A percentile compares a stretch with the other conserved stretches of the same genome.
Evolutionary conservation across 1,140 invertebrate genomes (phyloP).

Genomic region (Caenorhabditis inopinata): DNA sequence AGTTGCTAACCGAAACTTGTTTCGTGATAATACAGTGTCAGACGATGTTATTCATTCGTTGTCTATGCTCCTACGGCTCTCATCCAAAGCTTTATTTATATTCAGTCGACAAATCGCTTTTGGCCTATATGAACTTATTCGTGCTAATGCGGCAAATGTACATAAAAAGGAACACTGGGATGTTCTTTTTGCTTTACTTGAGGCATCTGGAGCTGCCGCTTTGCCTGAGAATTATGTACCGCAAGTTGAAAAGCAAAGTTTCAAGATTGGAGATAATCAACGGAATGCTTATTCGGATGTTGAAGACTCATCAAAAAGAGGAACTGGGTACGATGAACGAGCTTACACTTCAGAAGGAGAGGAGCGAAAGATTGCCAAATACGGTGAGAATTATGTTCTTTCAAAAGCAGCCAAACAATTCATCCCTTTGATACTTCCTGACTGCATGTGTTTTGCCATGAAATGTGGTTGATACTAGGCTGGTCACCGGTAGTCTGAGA

Average conservation of each 20-base stretch:
- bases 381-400: conserved; percentile 3
- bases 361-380: not conserved
- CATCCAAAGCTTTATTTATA: conserved; percentile 74
- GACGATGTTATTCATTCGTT: conserved; percentile 73
- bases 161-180: conserved; percentile 88
- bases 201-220: conserved; percentile 82
- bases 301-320: conserved; percentile 2
- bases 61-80: conserved; percentile 75
- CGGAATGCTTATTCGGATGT: conserved; percentile 45
- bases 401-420: no score
- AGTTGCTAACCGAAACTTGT: conserved; percentile 75
- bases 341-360: conserved; percentile 47
- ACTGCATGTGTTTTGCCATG: no score
- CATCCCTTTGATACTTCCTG: no score
- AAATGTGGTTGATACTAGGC: no score
- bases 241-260: not conserved
- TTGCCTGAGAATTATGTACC: not conserved
- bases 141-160: conserved; percentile 91
- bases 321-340: conserved; percentile 29
- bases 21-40: conserved; percentile 53
- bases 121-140: conserved; percentile 84
- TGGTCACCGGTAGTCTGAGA: no score
- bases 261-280: not conserved
- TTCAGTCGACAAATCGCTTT: conserved; percentile 78
- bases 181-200: conserved; percentile 84